A percentile compares a stretch with the other conserved stretches of the same genome.
Conservation (phyloP, 2,797 vertebrate genomes). For the Melanogrammus aeglefinus region DNA sequence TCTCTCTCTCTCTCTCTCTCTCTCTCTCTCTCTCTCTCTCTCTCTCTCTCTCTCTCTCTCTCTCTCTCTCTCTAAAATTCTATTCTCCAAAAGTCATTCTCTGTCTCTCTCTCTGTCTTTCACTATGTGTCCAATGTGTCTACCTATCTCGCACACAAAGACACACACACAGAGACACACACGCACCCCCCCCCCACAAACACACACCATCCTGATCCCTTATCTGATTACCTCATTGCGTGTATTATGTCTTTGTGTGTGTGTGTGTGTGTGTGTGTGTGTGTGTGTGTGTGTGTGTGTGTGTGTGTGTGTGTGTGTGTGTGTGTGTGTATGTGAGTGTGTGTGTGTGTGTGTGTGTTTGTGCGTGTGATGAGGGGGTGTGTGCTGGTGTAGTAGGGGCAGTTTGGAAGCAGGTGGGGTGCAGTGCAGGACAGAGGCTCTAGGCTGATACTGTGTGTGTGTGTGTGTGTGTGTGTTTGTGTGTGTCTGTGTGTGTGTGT, state of each 20-base stretch:
- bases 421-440: background rate
- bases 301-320: too few relatives aligned
- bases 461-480: background rate
- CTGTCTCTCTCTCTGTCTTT: too few relatives aligned
- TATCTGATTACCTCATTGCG: background rate
- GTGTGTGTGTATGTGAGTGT: background rate
- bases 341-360: background rate
- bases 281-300: too few relatives aligned
- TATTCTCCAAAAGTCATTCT: too few relatives aligned
- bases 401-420: background rate
- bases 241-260: too few relatives aligned
- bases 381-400: background rate
- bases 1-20: too few relatives aligned
- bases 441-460: background rate
- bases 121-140: too few relatives aligned
- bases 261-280: too few relatives aligned
- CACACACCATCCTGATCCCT: background rate
- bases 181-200: background rate
- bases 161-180: background rate
- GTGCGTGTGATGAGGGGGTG: background rate
- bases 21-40: background rate
- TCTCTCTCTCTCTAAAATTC: background rate
- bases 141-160: too few relatives aligned
- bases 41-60: background rate
- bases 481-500: background rate